These are phyloP conservation scores for Magallana nippona DNA, from an alignment of 2,888 invertebrate species.

Conservation along the genomic window DNA sequence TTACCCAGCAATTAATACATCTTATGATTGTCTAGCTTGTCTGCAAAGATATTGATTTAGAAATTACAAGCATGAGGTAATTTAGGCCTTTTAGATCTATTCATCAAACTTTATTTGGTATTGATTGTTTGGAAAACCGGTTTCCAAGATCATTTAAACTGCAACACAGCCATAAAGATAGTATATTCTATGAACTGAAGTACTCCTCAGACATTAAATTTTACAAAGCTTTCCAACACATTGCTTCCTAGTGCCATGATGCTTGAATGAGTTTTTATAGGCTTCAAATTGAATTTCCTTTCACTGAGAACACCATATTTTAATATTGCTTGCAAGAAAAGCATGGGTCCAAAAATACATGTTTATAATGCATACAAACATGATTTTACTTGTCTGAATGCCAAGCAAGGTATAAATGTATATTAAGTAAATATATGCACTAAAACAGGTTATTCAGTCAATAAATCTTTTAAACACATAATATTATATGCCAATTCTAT, in stretches of 20 bases:
- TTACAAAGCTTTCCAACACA: neutral
- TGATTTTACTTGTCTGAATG: too few relatives aligned
- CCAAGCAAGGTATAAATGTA: too few relatives aligned
- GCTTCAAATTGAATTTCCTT: neutral
- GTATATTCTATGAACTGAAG: neutral
- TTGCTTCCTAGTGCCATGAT: neutral
- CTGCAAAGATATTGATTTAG: slow-evolving; percentile 24
- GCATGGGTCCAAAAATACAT: too few relatives aligned
- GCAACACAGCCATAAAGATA: neutral
- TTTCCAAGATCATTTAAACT: slow-evolving; percentile 19
- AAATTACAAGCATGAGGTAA: neutral
- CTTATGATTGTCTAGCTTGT: slow-evolving; percentile 22
- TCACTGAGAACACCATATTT: too few relatives aligned
- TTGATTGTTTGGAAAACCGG: neutral
- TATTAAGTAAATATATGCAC: neutral
- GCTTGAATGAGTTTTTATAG: neutral
- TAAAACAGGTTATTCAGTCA: too few relatives aligned
- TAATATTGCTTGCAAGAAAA: too few relatives aligned
- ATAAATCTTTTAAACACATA: too few relatives aligned
- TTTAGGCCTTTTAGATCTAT: slow-evolving; percentile 5
- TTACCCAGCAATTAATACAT: slow-evolving; percentile 21
- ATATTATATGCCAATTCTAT: too few relatives aligned
- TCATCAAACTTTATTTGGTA: slow-evolving; percentile 14
- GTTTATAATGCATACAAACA: too few relatives aligned
- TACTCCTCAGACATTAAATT: neutral